Evolutionary conservation across 2,888 invertebrate species (phyloP).

Genomic region (Dascillus cervinus): DNA sequence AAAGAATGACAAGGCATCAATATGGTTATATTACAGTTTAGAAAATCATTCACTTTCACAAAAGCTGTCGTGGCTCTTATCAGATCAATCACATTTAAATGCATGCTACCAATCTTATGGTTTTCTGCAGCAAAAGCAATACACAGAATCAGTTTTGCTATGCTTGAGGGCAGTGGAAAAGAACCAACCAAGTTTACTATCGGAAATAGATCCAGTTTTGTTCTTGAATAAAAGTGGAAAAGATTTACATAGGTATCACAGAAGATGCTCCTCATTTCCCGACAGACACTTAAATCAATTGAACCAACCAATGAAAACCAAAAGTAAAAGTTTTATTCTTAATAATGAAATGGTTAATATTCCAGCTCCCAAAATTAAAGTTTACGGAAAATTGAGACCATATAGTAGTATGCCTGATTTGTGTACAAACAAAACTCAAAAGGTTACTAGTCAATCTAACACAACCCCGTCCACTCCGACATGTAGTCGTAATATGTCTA

Average conservation of each 20-base stretch:
- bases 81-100: conserved; percentile 53
- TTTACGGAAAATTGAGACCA: conserved; percentile 35
- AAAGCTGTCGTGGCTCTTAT: conserved; percentile 53
- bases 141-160: conserved; percentile 53
- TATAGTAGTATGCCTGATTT: conserved; percentile 43
- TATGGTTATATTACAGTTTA: conserved; percentile 48
- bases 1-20: conserved; percentile 45
- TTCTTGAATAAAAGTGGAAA: conserved; percentile 33
- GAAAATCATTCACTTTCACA: conserved; percentile 51
- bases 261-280: conserved; percentile 52
- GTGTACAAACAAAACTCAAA: conserved; percentile 22
- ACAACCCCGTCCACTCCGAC: conserved; percentile 37
- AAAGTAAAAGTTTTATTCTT: conserved; percentile 11
- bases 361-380: conserved; percentile 1
- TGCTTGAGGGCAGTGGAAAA: conserved; percentile 58
- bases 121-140: conserved; percentile 51
- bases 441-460: conserved; percentile 29
- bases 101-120: conserved; percentile 52
- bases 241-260: conserved; percentile 42
- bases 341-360: conserved; percentile 2
- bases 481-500: conserved; percentile 17
- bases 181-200: conserved; percentile 52
- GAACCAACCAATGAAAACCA: conserved; percentile 4
- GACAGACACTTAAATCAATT: conserved; percentile 32
- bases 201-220: conserved; percentile 54